These are phyloP conservation scores for Fulmarus glacialis DNA, from an alignment of 2,113 vertebrate genomes.

Conservation along the genomic window DNA sequence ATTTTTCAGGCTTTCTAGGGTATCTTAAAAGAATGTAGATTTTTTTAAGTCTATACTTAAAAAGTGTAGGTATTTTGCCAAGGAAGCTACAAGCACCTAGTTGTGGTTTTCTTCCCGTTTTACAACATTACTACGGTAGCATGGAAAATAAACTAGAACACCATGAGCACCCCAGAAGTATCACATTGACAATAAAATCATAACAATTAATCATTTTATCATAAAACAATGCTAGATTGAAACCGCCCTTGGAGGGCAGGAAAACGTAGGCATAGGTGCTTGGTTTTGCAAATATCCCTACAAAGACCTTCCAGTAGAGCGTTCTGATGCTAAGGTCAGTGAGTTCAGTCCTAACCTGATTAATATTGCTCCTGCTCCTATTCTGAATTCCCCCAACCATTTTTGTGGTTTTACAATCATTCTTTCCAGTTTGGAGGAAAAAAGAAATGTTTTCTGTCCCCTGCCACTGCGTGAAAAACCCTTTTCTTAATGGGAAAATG, in stretches of 20 bases:
- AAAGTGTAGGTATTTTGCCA: not conserved
- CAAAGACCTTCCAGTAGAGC: not conserved
- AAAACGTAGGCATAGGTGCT: not conserved
- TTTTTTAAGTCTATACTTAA: not conserved
- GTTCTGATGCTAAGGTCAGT: not conserved
- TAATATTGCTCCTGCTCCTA: not conserved
- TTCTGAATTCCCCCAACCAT: not conserved
- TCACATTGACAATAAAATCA: not conserved
- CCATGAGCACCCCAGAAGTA: not conserved
- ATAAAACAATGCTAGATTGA: not conserved
- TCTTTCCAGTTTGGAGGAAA: not conserved
- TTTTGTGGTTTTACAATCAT: not conserved
- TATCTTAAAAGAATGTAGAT: not conserved
- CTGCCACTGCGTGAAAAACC: not conserved
- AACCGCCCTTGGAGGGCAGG: not conserved
- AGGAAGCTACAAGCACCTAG: not conserved
- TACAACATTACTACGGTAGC: not conserved
- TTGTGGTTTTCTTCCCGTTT: not conserved
- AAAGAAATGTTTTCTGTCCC: not conserved
- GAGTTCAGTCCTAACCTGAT: not conserved
- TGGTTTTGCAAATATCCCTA: not conserved
- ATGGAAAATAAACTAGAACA: not conserved
- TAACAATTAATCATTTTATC: not conserved
- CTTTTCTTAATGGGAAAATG: not conserved
- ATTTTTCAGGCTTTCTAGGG: not conserved